Conservation (phyloP, 1,140 invertebrate species). For the Ericerus pela region DNA sequence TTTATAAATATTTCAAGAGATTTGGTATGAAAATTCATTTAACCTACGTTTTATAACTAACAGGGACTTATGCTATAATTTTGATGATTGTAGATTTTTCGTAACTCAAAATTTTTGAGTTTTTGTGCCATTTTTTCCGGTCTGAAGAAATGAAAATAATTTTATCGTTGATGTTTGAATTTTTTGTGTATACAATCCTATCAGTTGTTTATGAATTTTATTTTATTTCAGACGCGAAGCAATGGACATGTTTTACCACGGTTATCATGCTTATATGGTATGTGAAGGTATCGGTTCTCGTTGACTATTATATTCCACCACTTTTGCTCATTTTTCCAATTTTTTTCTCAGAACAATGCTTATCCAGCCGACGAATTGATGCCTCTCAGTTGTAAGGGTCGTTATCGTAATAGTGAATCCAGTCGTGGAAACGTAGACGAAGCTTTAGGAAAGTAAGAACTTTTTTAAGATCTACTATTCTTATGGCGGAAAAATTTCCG, state of each 20-base stretch:
- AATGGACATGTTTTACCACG: slow-evolving; percentile 92
- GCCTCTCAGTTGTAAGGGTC: slow-evolving; percentile 87
- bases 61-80: no score
- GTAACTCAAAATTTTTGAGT: background rate
- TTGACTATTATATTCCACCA: slow-evolving; percentile 13
- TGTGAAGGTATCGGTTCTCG: slow-evolving; percentile 24
- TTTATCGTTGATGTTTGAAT: no score
- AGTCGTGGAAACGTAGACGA: slow-evolving; percentile 92
- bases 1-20: no score
- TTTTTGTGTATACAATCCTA: no score
- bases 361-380: slow-evolving; percentile 97
- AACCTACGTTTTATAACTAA: no score
- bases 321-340: slow-evolving; percentile 9
- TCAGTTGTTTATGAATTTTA: no score
- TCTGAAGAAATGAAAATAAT: no score
- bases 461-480: background rate
- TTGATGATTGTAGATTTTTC: background rate
- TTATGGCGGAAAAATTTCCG: background rate
- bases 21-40: no score
- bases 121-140: background rate
- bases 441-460: slow-evolving; percentile 82
- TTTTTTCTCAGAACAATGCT: slow-evolving; percentile 54
- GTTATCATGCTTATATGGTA: slow-evolving; percentile 90
- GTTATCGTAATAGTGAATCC: slow-evolving; percentile 70
- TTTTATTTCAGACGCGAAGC: slow-evolving; percentile 64